Evolutionary conservation across 2,113 vertebrate genomes (phyloP).

Genomic region (Paramisgurnus dabryanus): DNA sequence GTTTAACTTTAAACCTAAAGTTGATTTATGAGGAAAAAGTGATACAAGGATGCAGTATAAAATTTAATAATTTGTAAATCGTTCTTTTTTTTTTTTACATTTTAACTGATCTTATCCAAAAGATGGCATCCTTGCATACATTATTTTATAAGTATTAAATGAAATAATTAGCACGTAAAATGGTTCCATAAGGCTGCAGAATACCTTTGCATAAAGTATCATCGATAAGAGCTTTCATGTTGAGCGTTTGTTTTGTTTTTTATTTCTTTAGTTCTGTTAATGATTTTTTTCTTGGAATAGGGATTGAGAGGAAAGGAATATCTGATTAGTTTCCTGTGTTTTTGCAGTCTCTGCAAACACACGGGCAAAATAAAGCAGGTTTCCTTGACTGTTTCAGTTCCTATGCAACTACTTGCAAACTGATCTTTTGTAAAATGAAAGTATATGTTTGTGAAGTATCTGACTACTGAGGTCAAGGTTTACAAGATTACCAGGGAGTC

Average conservation of each 20-base stretch:
- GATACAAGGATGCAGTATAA: constrained; percentile 81
- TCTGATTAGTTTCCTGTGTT: constrained; percentile 90
- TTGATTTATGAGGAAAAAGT: constrained; percentile 66
- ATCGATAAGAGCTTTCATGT: constrained; percentile 87
- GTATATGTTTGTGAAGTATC: constrained; percentile 75
- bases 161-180: constrained; percentile 10
- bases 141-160: constrained; percentile 15
- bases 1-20: constrained; percentile 37
- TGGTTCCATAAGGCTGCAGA: constrained; percentile 99
- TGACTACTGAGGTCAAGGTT: constrained; percentile 83
- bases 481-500: constrained; percentile 88
- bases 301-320: constrained; percentile 89
- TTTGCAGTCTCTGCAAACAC: constrained; percentile 81
- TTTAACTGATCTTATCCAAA: constrained; percentile 60
- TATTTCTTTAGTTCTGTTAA: constrained; percentile 70
- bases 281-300: constrained; percentile 77
- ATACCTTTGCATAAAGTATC: constrained; percentile 87
- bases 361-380: constrained; percentile 87
- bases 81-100: constrained; percentile 27
- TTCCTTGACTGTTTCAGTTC: constrained; percentile 89
- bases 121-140: constrained; percentile 75
- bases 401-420: constrained; percentile 77
- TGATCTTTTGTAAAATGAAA: constrained; percentile 72
- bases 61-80: constrained; percentile 70
- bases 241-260: constrained; percentile 78